These are phyloP conservation scores for Poecilia velifera DNA, from an alignment of 2,797 vertebrate genomes.

Conservation along the genomic window DNA sequence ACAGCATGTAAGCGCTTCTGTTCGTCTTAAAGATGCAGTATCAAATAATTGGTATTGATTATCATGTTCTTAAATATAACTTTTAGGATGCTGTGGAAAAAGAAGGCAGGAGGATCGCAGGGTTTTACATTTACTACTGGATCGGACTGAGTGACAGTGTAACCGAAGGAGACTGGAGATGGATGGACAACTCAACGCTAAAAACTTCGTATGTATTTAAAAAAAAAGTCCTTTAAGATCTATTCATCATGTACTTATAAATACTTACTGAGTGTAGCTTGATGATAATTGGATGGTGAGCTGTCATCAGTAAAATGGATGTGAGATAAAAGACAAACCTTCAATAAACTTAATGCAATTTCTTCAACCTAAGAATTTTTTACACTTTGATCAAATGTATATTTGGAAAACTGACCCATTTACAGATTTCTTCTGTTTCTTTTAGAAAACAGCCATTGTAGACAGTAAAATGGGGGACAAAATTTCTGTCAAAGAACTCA, in stretches of 20 bases:
- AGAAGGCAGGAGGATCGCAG: slow-evolving; percentile 16
- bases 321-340: not conserved
- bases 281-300: not conserved
- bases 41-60: not conserved
- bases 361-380: not conserved
- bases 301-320: not conserved
- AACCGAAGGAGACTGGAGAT: slow-evolving; percentile 38
- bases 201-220: slow-evolving; percentile 18
- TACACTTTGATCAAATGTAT: not conserved
- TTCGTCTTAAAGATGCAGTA: not conserved
- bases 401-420: not conserved
- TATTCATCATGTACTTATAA: not conserved
- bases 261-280: too few relatives aligned
- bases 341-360: not conserved
- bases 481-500: too few relatives aligned
- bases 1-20: slow-evolving; percentile 30
- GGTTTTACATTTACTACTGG: slow-evolving; percentile 23
- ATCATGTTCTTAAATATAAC: not conserved
- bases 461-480: too few relatives aligned
- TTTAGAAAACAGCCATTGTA: too few relatives aligned
- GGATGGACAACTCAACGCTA: slow-evolving; percentile 28
- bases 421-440: not conserved
- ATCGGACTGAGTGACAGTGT: slow-evolving; percentile 38
- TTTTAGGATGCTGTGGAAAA: slow-evolving; percentile 35
- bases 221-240: not conserved